These are phyloP conservation scores for Nomia melanderi DNA, from an alignment of 1,140 invertebrate genomes.

Conservation along the genomic window DNA sequence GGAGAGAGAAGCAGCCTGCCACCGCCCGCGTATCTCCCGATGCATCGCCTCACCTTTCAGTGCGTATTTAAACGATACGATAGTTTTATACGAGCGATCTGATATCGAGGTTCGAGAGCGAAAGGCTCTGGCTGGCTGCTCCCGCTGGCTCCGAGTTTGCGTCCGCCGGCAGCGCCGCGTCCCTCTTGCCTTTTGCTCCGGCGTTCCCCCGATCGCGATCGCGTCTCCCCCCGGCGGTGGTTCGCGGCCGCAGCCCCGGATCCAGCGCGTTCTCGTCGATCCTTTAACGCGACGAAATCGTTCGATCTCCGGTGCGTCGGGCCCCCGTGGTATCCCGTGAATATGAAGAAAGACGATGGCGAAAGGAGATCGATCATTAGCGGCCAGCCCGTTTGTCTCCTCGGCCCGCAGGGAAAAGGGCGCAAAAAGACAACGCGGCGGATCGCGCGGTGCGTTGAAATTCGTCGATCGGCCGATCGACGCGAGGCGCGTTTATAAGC, in stretches of 20 bases:
- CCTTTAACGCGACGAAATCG: constrained; percentile 44
- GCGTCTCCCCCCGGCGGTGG: neutral
- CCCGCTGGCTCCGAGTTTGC: neutral
- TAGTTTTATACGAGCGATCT: constrained; percentile 82
- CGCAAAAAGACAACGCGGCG: too few relatives aligned
- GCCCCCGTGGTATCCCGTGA: neutral
- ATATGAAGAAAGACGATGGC: neutral
- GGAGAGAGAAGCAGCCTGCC: constrained; percentile 75
- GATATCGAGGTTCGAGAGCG: constrained; percentile 78
- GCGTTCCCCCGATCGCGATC: neutral
- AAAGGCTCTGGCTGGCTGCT: constrained; percentile 63
- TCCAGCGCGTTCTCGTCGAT: neutral
- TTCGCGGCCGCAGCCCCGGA: neutral
- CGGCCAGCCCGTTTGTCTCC: neutral
- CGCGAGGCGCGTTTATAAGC: neutral
- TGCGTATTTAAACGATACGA: constrained; percentile 82
- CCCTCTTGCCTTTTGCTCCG: constrained; percentile 48
- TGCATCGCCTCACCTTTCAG: constrained; percentile 82
- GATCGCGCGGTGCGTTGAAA: neutral
- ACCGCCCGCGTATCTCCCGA: constrained; percentile 80
- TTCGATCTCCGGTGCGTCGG: constrained; percentile 1
- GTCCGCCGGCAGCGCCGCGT: neutral
- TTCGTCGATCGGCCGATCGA: neutral
- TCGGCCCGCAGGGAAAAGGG: neutral
- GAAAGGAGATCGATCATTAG: neutral